Evolutionary conservation across 2,113 vertebrate species (phyloP).

Genomic region (Muscicapa adusta): DNA sequence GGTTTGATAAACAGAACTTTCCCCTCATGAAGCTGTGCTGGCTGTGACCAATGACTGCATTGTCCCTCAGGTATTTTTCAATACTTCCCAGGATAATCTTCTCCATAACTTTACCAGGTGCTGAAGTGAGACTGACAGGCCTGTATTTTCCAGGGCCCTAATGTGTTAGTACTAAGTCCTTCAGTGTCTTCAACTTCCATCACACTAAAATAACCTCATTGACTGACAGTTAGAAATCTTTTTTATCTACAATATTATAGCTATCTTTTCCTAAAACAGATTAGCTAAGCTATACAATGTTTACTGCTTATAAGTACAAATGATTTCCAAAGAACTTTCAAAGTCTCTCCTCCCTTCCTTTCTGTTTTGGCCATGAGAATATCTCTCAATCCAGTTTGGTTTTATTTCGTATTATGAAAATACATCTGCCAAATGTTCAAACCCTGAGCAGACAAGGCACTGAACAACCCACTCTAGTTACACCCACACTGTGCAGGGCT

Average conservation of each 20-base stretch:
- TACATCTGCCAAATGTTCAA: neutral
- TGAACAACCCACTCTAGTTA: neutral
- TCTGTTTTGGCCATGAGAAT: neutral
- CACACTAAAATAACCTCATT: neutral
- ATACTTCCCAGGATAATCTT: neutral
- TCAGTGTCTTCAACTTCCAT: neutral
- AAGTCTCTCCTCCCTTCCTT: neutral
- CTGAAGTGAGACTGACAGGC: neutral
- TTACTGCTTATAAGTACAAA: neutral
- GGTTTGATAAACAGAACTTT: neutral
- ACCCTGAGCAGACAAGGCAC: neutral
- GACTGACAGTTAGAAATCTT: neutral
- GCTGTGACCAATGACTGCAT: neutral
- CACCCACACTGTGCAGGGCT: neutral
- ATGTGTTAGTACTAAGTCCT: neutral
- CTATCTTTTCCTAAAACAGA: neutral
- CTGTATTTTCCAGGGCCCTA: neutral
- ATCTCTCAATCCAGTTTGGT: neutral
- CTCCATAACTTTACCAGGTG: neutral
- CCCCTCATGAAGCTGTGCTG: rapidly evolving
- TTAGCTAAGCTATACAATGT: neutral
- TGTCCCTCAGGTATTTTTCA: neutral
- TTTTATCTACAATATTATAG: neutral
- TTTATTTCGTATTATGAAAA: neutral
- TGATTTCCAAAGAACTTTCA: neutral